Evolutionary conservation across 2,888 invertebrate genomes (phyloP).

Genomic region (Desoria tigrina): DNA sequence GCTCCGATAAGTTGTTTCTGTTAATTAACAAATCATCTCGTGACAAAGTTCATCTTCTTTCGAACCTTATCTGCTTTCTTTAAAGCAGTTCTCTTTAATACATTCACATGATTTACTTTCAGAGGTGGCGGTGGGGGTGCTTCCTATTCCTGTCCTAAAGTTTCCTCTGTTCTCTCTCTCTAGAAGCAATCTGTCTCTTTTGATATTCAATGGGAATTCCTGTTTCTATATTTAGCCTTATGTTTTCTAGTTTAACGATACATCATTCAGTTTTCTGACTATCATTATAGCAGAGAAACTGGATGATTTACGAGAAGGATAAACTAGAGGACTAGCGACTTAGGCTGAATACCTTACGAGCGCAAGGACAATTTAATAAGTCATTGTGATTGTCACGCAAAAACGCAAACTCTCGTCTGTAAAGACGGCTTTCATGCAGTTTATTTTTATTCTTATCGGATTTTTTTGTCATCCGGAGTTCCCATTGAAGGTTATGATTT

Average conservation of each 20-base stretch:
- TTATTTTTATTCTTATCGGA: background rate
- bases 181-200: slow-evolving; percentile 10
- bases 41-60: too few species aligned
- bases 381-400: too few species aligned
- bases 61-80: background rate
- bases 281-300: too few species aligned
- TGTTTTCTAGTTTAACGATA: too few species aligned
- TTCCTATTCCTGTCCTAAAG: slow-evolving; percentile 38
- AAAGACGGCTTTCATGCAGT: background rate
- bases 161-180: slow-evolving; percentile 26
- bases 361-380: too few species aligned
- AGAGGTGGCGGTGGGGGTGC: slow-evolving; percentile 53
- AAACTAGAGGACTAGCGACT: too few species aligned
- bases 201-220: slow-evolving; percentile 13
- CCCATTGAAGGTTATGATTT: slow-evolving; percentile 7
- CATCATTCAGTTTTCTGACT: too few species aligned
- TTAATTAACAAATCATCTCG: slow-evolving; percentile 1
- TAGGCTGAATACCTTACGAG: too few species aligned
- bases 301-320: too few species aligned
- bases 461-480: background rate
- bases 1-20: background rate
- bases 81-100: slow-evolving; percentile 2
- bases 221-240: background rate
- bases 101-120: slow-evolving; percentile 23
- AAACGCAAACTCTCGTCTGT: too few species aligned